Evolutionary conservation across 2,888 invertebrate species (phyloP), one percentile per base, ranked within the genome.

Genomic region (Arctia plantaginis): DNA sequence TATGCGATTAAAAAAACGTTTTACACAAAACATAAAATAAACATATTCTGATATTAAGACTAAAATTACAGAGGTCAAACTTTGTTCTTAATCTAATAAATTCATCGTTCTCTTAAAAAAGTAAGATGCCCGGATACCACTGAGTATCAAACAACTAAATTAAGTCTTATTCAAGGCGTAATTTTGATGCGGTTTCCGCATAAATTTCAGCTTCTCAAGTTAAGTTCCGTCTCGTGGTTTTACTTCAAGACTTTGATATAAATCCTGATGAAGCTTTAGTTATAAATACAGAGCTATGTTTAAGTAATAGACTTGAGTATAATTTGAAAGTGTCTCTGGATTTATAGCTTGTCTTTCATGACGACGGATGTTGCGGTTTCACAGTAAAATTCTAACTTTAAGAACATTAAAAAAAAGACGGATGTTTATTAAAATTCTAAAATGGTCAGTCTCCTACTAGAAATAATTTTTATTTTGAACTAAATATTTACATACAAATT

Each of bases 151-250:
- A 69, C 66, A 69, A 67, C 41, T 30, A 66, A 77, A 81, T 76
- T 80, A 75, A 75, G 35, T 44, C 71, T 65, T 33, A 41, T 39
- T 39, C 33, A 51, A 70, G 66, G 39, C 62, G 74, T 62, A 59
- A 41, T 77, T 76, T 72, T 68, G 62, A 69, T 76, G 74, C 65
- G 80, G 81, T 73, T 81, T 74, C 30, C 65, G 66, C 74, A 77
- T 83, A 77, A 77, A 81, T 82, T 81, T 69, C n/a, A 69, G 67
- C 66, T 35, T 51, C 20, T 15, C 67, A 69, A 73, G 55, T 59
- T 23, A 70, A 30, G 39, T 64, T 47, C 1, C 59, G 20, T 33
- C 55, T 67, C 39, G 68, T 66, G 55, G 64, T 73, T 68, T 8
- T 39, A 66, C 41, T 76, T 70, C 62, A 77, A 77, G 66, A 51